A percentile compares a stretch with the other conserved stretches of the same genome.
These are phyloP conservation scores for Pantala flavescens DNA, from an alignment of 1,140 invertebrate species.

Conservation along the genomic window DNA sequence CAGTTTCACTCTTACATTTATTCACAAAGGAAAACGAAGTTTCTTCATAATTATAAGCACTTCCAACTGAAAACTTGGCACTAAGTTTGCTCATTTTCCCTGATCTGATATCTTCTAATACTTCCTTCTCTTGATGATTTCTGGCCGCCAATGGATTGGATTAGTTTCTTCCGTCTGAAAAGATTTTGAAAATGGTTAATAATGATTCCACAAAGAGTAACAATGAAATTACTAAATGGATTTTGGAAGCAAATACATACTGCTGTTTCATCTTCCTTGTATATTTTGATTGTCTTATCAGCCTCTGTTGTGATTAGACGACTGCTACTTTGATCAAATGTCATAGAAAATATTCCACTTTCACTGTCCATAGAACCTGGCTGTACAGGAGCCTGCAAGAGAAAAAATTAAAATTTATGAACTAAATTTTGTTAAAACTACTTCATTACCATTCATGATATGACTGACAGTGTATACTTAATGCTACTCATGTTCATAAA, in stretches of 20 bases:
- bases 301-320: conserved; percentile 94
- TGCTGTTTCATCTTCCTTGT: conserved; percentile 93
- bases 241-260: conserved; percentile 36
- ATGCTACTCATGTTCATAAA: conserved; percentile 8
- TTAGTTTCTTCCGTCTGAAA: conserved; percentile 86
- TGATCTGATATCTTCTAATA: conserved; percentile 44
- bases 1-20: background rate
- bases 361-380: conserved; percentile 99
- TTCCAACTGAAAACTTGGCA: background rate
- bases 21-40: background rate
- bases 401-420: conserved; percentile 14
- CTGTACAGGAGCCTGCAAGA: conserved; percentile 75
- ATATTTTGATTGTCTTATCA: conserved; percentile 99
- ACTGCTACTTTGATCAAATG: conserved; percentile 87
- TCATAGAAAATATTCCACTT: conserved; percentile 91
- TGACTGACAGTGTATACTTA: conserved; percentile 16
- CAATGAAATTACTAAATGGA: no score
- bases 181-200: conserved; percentile 22
- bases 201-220: no score
- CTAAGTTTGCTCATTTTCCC: background rate
- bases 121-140: conserved; percentile 79
- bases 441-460: no score
- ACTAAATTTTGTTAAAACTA: conserved; percentile 13
- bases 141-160: conserved; percentile 94
- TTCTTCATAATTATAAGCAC: background rate